Conservation (phyloP, 2,113 vertebrate species). For the Patagioenas fasciata region DNA sequence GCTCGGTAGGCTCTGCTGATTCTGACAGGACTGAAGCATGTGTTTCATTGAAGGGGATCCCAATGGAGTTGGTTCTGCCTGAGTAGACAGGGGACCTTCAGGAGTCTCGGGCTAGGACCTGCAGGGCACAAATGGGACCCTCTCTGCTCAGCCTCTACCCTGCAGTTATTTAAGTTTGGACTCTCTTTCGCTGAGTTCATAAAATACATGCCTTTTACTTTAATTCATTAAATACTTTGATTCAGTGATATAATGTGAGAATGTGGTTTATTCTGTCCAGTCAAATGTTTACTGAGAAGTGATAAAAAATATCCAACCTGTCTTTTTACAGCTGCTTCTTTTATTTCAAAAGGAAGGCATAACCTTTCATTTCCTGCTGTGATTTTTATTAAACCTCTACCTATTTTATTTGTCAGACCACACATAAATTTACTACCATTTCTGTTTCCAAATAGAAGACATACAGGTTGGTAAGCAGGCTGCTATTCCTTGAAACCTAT, state of each 20-base stretch:
- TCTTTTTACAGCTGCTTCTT: neutral
- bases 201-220: neutral
- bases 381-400: conserved; percentile 33
- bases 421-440: neutral
- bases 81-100: neutral
- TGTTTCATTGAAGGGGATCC: neutral
- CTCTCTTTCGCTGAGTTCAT: neutral
- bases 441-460: conserved; percentile 4
- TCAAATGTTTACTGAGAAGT: neutral
- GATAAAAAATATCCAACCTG: neutral
- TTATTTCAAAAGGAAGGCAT: conserved; percentile 4
- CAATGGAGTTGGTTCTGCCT: fast-evolving
- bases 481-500: conserved; percentile 41
- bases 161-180: neutral
- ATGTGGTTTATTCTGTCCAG: neutral
- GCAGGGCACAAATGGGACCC: neutral
- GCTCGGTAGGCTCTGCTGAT: fast-evolving
- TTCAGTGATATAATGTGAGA: neutral
- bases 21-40: fast-evolving
- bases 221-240: neutral
- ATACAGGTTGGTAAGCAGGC: neutral
- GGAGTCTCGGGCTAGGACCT: neutral
- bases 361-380: neutral
- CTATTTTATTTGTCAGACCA: conserved; percentile 6
- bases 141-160: neutral